These are phyloP conservation scores for Drosophila suboccidentalis DNA, from an alignment of 2,888 invertebrate species.

Conservation along the genomic window DNA sequence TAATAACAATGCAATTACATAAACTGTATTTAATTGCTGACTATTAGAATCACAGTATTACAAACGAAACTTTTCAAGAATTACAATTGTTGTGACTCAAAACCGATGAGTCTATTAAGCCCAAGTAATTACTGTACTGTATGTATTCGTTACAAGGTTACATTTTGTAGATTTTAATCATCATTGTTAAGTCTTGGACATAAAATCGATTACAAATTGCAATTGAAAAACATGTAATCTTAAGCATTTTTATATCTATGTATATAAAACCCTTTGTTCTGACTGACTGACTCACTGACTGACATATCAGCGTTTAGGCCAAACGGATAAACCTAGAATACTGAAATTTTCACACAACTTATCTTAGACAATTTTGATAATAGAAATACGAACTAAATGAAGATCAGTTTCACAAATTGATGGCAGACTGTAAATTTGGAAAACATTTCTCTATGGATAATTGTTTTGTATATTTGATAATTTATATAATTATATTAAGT, in stretches of 20 bases:
- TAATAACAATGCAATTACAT: background rate
- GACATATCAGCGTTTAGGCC: no score
- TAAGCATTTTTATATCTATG: no score
- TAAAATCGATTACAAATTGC: background rate
- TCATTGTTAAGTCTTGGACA: background rate
- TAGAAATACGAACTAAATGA: no score
- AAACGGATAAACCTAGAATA: no score
- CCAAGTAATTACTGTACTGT: background rate
- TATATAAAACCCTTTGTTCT: no score
- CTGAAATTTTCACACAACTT: no score
- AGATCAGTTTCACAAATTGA: no score
- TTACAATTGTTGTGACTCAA: slow-evolving; percentile 1
- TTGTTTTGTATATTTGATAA: no score
- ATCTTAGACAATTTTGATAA: no score
- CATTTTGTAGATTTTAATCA: background rate
- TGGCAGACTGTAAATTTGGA: no score
- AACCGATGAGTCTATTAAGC: slow-evolving; percentile 4
- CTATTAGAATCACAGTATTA: background rate
- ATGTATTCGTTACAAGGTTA: slow-evolving; percentile 14
- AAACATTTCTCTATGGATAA: no score
- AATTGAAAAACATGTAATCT: background rate
- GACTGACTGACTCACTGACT: no score
- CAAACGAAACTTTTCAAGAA: background rate
- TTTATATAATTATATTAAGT: background rate
- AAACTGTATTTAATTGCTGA: slow-evolving; percentile 1